phyloP scores from a whole-genome alignment of 2,113 vertebrate genomes.

The Pyrgilauda ruficollis region DNA sequence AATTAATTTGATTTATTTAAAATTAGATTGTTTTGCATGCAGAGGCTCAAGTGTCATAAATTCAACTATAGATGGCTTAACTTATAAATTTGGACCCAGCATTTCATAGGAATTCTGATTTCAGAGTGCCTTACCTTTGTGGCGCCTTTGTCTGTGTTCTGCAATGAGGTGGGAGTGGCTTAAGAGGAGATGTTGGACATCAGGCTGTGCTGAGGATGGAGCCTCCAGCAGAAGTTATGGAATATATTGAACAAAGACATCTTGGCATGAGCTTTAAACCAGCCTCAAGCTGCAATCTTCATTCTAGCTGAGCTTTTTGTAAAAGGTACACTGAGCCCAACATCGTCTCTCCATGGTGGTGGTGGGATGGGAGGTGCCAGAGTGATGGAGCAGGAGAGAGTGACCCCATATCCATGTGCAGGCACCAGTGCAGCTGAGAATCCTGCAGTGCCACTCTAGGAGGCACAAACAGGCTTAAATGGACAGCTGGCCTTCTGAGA shows the following conservation, averaged over 20 bases:
- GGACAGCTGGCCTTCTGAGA: not conserved
- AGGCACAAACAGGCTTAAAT: not conserved
- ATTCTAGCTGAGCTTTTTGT: not conserved
- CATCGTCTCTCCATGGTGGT: fast-evolving
- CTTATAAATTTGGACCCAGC: not conserved
- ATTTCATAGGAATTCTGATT: not conserved
- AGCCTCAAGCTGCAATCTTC: not conserved
- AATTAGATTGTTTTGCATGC: not conserved
- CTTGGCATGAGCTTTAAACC: not conserved
- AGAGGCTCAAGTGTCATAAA: not conserved
- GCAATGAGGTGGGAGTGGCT: fast-evolving
- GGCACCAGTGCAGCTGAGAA: not conserved
- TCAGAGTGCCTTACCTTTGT: not conserved
- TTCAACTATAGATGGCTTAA: not conserved
- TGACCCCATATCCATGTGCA: not conserved
- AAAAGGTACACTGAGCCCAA: not conserved
- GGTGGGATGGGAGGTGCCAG: not conserved
- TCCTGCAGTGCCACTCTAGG: not conserved
- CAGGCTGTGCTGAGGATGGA: not conserved
- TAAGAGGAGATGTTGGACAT: not conserved
- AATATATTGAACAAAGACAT: not conserved
- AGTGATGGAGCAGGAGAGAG: not conserved
- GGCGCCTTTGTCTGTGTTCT: not conserved
- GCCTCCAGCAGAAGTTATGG: not conserved
- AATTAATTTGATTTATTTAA: not conserved